These are phyloP conservation scores for Neoscelio sp. DNA, from an alignment of 2,888 invertebrate species.

Conservation along the genomic window DNA sequence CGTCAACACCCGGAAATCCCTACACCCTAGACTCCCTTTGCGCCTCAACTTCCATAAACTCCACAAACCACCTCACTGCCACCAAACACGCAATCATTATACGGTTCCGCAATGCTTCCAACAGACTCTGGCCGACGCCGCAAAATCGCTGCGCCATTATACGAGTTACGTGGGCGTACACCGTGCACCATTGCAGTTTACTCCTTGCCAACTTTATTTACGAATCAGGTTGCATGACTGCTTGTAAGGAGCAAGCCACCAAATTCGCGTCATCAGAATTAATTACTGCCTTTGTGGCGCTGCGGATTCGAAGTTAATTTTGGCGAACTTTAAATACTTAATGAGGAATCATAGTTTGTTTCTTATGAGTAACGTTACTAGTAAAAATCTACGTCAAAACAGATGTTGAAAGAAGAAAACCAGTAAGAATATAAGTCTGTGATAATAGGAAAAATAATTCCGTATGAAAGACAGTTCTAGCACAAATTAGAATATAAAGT, in stretches of 20 bases:
- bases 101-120: slow-evolving; percentile 73
- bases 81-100: slow-evolving; percentile 81
- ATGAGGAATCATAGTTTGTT: background rate
- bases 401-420: too few relatives aligned
- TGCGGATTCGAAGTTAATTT: slow-evolving; percentile 30
- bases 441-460: too few relatives aligned
- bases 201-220: slow-evolving; percentile 81
- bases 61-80: slow-evolving; percentile 76
- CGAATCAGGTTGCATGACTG: slow-evolving; percentile 78
- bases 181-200: slow-evolving; percentile 79
- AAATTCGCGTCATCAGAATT: slow-evolving; percentile 65
- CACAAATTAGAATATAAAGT: too few relatives aligned
- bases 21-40: slow-evolving; percentile 64
- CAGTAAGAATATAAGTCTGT: too few relatives aligned
- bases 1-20: slow-evolving; percentile 71
- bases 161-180: slow-evolving; percentile 80
- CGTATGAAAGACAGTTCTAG: too few relatives aligned
- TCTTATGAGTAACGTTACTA: too few relatives aligned
- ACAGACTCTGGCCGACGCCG: slow-evolving; percentile 70
- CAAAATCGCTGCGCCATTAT: slow-evolving; percentile 81
- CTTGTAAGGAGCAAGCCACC: slow-evolving; percentile 54
- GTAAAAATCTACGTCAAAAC: too few relatives aligned
- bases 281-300: slow-evolving; percentile 42
- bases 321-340: background rate
- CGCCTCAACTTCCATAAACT: slow-evolving; percentile 70